Percentiles rank a stretch among this genome's conserved stretches.
Evolutionary conservation across 1,140 invertebrate genomes (phyloP).

Genomic region (Drosophila trapezifrons): DNA sequence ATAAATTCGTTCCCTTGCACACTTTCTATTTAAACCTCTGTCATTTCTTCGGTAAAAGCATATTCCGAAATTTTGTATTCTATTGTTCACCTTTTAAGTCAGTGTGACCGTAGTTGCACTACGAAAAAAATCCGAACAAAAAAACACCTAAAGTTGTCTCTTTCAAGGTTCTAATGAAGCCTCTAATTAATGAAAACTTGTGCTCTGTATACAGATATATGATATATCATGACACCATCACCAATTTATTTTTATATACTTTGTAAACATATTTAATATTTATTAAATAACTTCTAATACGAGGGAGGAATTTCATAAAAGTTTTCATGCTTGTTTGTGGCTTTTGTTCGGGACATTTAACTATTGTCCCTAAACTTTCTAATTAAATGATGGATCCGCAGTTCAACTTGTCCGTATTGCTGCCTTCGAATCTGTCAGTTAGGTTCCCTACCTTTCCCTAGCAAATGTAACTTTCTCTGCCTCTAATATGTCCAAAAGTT

Average conservation of each 20-base stretch:
- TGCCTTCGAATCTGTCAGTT: not conserved
- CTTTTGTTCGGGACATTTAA: not conserved
- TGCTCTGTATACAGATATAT: too few relatives aligned
- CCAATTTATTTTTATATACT: not conserved
- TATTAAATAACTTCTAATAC: not conserved
- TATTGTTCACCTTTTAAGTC: too few relatives aligned
- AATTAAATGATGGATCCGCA: constrained; percentile 15
- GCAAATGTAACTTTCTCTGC: constrained; percentile 19
- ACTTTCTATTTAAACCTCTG: too few relatives aligned
- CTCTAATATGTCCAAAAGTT: constrained; percentile 44
- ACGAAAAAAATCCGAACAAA: too few relatives aligned
- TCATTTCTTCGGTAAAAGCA: too few relatives aligned
- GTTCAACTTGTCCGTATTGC: not conserved
- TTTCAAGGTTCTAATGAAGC: too few relatives aligned
- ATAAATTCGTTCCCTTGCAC: too few relatives aligned
- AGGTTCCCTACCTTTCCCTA: not conserved
- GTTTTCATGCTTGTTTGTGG: not conserved
- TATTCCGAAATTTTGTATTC: too few relatives aligned
- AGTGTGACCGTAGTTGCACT: too few relatives aligned
- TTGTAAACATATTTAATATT: not conserved
- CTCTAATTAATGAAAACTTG: too few relatives aligned
- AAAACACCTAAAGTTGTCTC: too few relatives aligned
- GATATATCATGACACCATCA: too few relatives aligned
- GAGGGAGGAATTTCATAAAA: not conserved
- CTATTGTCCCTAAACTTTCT: not conserved